Base-by-base conservation (phyloP, 2,797 vertebrate genomes). In the Onychomys leucogaster region DNA sequence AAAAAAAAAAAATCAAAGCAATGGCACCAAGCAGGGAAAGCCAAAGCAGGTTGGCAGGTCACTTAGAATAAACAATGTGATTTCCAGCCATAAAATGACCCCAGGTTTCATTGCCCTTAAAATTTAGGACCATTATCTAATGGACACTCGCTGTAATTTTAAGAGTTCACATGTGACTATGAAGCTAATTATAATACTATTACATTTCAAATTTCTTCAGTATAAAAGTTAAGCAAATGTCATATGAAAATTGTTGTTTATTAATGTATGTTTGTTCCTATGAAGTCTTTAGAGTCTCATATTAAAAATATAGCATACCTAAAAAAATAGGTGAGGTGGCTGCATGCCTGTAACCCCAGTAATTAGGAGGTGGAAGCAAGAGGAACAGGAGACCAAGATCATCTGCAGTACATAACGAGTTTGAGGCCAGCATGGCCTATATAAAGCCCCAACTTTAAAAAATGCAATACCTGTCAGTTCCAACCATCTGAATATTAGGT, bases 41-140 rank as follows among this genome's bases (percentile, higher is more conserved):
- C 55, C 27, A 95, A 88, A 32, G 2, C 78, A 96, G 75, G 8
- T 96, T 61, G 55, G 59, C 5, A 3, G 37, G 82, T 43, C 81
- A 63, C 41, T 63, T 96, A 80, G 75, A 95, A 71, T 75, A 84
- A 94, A 84, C 59, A 95, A 77, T 75, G 23, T 89, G 52, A 96
- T 94, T 95, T 90, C 37, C 29, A 91, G 63, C 59, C 94, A 91
- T 91, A 97, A 96, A 96, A 82, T 96, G 46, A 67, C 49, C 32
- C 34, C 59, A 75, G 16, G 65, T 9, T 19, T 37, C 61, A 71
- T 75, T 75, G 43, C 32, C 61, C 80, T 89, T 87, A 92, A 87
- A 34, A 73, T 61, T 92, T 90, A 63, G 17, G 16, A 73, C 5
- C 29, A 90, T 63, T 85, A 95, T 78, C 32, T 92, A 88, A 78